Percentiles rank a stretch among this genome's conserved stretches.
Conservation (phyloP, 2,888 invertebrate species). For the Eristalinus aeneus region DNA sequence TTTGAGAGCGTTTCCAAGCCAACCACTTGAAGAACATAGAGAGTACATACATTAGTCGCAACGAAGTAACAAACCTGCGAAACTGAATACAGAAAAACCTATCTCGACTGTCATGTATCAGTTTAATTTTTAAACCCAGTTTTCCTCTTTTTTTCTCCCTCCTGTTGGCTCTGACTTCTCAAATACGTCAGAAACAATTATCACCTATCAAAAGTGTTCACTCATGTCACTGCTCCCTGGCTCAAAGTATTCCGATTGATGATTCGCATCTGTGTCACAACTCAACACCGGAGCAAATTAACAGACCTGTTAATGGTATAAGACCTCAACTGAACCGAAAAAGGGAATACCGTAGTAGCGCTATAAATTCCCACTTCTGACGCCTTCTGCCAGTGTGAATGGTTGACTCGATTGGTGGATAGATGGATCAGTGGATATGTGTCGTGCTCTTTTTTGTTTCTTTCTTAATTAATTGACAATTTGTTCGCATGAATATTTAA, state of each 20-base stretch:
- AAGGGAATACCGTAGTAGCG: constrained; percentile 51
- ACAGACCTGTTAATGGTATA: constrained; percentile 47
- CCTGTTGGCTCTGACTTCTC: neutral
- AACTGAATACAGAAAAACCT: neutral
- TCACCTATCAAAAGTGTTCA: constrained; percentile 38
- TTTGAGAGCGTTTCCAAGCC: no score
- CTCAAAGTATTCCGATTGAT: constrained; percentile 45
- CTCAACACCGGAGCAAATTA: constrained; percentile 32
- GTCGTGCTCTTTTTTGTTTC: neutral
- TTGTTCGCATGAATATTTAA: constrained; percentile 71
- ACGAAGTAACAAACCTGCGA: neutral
- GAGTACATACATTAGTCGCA: neutral
- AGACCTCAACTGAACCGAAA: constrained; percentile 42
- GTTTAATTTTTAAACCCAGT: neutral
- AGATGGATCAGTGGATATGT: no score
- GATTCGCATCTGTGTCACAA: constrained; percentile 46
- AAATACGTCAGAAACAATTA: constrained; percentile 42
- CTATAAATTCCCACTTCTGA: constrained; percentile 7
- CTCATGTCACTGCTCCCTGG: constrained; percentile 3
- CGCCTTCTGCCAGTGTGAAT: neutral
- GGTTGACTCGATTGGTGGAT: neutral
- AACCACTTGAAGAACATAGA: no score
- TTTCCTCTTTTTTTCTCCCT: neutral
- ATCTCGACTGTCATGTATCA: neutral
- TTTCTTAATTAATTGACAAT: constrained; percentile 71